These are phyloP conservation scores for Chelon labrosus DNA, from an alignment of 2,797 vertebrate species.

Conservation along the genomic window DNA sequence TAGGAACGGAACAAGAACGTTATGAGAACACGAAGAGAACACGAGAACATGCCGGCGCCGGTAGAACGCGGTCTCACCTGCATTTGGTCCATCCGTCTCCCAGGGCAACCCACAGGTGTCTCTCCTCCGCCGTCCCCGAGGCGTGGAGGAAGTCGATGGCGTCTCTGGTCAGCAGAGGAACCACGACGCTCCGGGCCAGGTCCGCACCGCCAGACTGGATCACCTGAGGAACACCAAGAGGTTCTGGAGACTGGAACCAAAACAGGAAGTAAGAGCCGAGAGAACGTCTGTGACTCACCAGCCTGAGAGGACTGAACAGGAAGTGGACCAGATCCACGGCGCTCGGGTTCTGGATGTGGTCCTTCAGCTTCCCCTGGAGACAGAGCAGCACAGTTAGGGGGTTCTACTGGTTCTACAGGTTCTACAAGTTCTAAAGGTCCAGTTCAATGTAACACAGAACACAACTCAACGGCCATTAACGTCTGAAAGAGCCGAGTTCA, in stretches of 20 bases:
- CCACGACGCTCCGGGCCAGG: constrained; percentile 89
- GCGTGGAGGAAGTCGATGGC: constrained; percentile 91
- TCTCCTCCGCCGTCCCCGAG: constrained; percentile 87
- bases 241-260: no score
- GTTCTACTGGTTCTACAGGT: background rate
- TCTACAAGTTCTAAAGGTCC: no score
- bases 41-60: background rate
- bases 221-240: constrained; percentile 81
- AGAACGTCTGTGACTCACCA: constrained; percentile 83
- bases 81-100: constrained; percentile 94
- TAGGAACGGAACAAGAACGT: background rate
- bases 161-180: constrained; percentile 91
- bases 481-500: no score
- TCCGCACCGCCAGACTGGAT: constrained; percentile 92
- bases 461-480: no score
- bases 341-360: constrained; percentile 97
- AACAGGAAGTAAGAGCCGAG: no score
- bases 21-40: background rate
- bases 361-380: constrained; percentile 90
- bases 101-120: constrained; percentile 92
- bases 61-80: constrained; percentile 81
- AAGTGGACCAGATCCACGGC: constrained; percentile 95
- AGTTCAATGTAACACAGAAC: no score
- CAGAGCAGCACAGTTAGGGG: background rate
- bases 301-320: constrained; percentile 93